A percentile compares a stretch with the other conserved stretches of the same genome.
Conservation (phyloP, 2,888 invertebrate species). For the Anoncus sp. region DNA sequence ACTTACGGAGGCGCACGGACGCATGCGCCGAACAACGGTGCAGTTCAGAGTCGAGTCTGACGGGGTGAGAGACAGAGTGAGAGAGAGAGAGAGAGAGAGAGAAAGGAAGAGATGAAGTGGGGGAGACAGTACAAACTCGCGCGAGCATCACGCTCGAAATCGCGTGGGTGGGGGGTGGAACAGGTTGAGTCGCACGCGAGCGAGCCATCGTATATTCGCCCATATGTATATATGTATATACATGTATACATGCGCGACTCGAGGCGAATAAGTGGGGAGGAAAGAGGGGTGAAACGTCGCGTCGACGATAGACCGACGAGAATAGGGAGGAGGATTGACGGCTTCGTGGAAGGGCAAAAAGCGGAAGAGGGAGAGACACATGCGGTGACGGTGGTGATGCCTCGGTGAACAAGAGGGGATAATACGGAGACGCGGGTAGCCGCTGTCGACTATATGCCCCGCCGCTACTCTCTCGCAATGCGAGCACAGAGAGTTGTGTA, state of each 20-base stretch:
- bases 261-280: slow-evolving; percentile 2
- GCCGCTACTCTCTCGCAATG: slow-evolving; percentile 37
- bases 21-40: slow-evolving; percentile 67
- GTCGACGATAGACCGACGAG: slow-evolving; percentile 28
- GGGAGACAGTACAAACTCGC: slow-evolving; percentile 52
- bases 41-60: slow-evolving; percentile 40
- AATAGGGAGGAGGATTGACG: slow-evolving; percentile 15
- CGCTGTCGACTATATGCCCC: slow-evolving; percentile 38
- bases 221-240: slow-evolving; percentile 20
- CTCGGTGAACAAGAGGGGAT: slow-evolving; percentile 40
- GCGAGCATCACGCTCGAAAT: slow-evolving; percentile 58
- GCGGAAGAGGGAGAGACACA: slow-evolving; percentile 40
- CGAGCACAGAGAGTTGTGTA: slow-evolving; percentile 47
- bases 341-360: slow-evolving; percentile 45
- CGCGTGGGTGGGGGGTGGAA: slow-evolving; percentile 72
- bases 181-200: slow-evolving; percentile 81
- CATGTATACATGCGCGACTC: slow-evolving; percentile 16
- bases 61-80: slow-evolving; percentile 11
- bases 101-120: slow-evolving; percentile 13
- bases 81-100: background rate
- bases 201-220: slow-evolving; percentile 74
- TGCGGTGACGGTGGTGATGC: slow-evolving; percentile 44
- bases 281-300: slow-evolving; percentile 45
- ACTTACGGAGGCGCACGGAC: slow-evolving; percentile 54
- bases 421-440: slow-evolving; percentile 46